Evolutionary conservation across 1,140 invertebrate species (phyloP).

Genomic region (Conopomorpha cramerella): DNA sequence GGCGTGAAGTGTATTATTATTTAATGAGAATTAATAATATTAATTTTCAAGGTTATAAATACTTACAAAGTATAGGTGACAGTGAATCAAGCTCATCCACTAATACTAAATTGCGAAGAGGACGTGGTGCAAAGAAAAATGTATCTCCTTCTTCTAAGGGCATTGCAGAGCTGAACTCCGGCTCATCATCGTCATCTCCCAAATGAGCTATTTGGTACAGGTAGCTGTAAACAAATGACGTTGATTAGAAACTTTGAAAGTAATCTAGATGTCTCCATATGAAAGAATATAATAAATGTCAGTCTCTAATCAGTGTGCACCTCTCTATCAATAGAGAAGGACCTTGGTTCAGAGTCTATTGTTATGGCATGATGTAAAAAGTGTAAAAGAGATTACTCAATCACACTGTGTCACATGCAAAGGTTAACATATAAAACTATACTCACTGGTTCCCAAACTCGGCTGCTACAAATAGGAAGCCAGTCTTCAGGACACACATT

Average conservation of each 20-base stretch:
- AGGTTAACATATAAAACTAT: conserved; percentile 5
- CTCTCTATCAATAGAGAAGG: conserved; percentile 39
- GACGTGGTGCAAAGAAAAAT: conserved; percentile 96
- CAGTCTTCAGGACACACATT: conserved; percentile 98
- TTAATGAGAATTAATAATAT: too few relatives aligned
- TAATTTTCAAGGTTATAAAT: too few relatives aligned
- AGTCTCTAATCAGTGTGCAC: conserved; percentile 58
- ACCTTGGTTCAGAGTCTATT: conserved; percentile 60
- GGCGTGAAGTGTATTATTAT: too few relatives aligned
- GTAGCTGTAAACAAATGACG: conserved; percentile 69
- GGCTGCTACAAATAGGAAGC: conserved; percentile 97
- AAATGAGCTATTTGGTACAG: conserved; percentile 98
- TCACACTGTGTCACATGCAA: conserved; percentile 31
- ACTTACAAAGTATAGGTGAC: conserved; percentile 90
- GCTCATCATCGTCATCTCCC: conserved; percentile 99
- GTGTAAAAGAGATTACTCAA: conserved; percentile 13
- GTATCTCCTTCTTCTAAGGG: conserved; percentile 98
- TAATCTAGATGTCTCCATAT: conserved; percentile 3
- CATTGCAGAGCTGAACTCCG: conserved; percentile 98
- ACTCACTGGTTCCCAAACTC: conserved; percentile 99
- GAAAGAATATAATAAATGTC: conserved; percentile 15
- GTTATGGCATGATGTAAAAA: conserved; percentile 34
- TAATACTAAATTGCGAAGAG: conserved; percentile 92
- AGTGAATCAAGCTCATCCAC: conserved; percentile 98
- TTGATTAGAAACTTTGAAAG: conserved; percentile 6